Evolutionary conservation across 2,113 vertebrate genomes (phyloP).

Genomic region (Microcebus ravelobensis): DNA sequence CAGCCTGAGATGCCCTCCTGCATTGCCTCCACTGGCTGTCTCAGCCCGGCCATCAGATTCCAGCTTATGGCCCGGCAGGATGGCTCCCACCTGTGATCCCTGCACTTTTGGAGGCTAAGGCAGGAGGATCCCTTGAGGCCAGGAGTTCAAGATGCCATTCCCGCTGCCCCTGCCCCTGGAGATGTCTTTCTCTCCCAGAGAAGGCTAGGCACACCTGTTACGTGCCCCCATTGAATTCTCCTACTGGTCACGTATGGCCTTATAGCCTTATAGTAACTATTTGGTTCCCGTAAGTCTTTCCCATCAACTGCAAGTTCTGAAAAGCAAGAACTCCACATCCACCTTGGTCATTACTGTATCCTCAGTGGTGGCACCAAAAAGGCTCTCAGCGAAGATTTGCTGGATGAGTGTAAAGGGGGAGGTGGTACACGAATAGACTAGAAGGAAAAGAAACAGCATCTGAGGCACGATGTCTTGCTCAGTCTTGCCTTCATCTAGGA

Average conservation of each 20-base stretch:
- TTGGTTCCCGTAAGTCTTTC: neutral
- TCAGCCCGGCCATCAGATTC: neutral
- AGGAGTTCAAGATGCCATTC: neutral
- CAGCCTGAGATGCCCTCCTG: neutral
- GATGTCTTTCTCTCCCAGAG: neutral
- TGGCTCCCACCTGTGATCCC: too few species aligned
- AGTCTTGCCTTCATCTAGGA: neutral
- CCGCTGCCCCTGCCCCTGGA: neutral
- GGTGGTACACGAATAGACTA: too few species aligned
- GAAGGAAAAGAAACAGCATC: neutral
- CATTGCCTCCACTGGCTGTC: accelerated
- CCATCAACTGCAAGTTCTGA: neutral
- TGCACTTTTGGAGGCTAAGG: too few species aligned
- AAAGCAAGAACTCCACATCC: neutral
- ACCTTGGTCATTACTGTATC: neutral
- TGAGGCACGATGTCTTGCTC: neutral
- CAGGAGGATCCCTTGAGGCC: too few species aligned
- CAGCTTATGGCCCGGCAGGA: neutral
- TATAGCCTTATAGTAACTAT: neutral
- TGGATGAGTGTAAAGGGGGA: neutral
- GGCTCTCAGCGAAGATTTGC: neutral
- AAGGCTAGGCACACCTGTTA: neutral
- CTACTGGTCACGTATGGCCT: neutral
- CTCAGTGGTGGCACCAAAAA: neutral
- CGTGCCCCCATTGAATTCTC: neutral